phyloP scores from a whole-genome alignment of 1,140 invertebrate genomes.

The Diabrotica undecimpunctata region DNA sequence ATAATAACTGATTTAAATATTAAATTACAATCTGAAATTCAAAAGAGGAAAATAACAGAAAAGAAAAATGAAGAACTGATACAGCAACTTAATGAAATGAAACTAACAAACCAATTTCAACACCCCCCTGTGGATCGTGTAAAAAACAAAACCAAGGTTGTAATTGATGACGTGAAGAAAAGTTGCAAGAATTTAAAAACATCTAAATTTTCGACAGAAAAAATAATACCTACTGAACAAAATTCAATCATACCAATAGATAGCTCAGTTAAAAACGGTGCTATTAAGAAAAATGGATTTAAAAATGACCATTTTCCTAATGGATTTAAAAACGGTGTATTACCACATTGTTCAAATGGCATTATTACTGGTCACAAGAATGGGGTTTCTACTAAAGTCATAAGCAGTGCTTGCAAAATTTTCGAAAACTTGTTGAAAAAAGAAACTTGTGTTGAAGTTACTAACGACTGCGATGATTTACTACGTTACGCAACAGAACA shows the following conservation, averaged over 20 bases:
- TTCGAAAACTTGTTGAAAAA: constrained; percentile 36
- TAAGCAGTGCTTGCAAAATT: constrained; percentile 27
- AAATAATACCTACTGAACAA: no score
- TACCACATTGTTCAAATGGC: constrained; percentile 5
- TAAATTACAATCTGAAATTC: constrained; percentile 35
- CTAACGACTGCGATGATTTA: constrained; percentile 27
- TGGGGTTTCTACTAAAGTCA: constrained; percentile 12
- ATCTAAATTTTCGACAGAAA: no score
- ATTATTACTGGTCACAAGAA: constrained; percentile 19
- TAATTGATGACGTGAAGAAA: constrained; percentile 14
- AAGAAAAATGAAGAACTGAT: constrained; percentile 36
- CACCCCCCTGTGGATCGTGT: background rate
- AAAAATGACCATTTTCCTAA: constrained; percentile 15
- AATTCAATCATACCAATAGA: no score
- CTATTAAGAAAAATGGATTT: constrained; percentile 15
- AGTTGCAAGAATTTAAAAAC: background rate
- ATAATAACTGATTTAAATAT: constrained; percentile 32
- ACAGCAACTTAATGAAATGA: constrained; percentile 32
- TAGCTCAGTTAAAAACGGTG: background rate
- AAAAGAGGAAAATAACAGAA: constrained; percentile 35
- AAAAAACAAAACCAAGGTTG: constrained; percentile 1
- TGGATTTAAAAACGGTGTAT: constrained; percentile 19
- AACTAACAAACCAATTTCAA: constrained; percentile 9
- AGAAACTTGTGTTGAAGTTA: constrained; percentile 16
- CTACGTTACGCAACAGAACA: constrained; percentile 25